Evolutionary conservation across 2,888 invertebrate species (phyloP).

Genomic region (Drosophila paucipuncta): DNA sequence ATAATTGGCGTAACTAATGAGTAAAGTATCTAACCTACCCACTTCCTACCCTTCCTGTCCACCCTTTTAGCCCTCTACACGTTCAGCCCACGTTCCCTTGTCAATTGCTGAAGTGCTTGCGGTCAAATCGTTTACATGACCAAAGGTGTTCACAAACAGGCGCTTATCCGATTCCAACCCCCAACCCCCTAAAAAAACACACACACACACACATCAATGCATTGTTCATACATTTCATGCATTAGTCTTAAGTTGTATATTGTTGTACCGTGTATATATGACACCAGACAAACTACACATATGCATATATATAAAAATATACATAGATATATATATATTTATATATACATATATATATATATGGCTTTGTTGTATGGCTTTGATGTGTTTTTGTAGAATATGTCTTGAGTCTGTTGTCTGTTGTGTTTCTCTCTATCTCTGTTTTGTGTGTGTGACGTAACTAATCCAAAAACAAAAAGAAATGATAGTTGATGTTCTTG

Average conservation of each 20-base stretch:
- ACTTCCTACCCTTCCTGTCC: not conserved
- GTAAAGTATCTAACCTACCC: constrained; percentile 15
- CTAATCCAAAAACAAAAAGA: constrained; percentile 57
- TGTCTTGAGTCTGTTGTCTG: constrained; percentile 50
- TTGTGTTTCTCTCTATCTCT: constrained; percentile 22
- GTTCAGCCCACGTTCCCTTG: not conserved
- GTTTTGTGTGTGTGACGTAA: constrained; percentile 52
- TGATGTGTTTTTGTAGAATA: constrained; percentile 42
- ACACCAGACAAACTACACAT: constrained; percentile 47
- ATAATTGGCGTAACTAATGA: constrained; percentile 33
- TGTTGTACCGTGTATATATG: constrained; percentile 49
- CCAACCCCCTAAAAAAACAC: constrained; percentile 17
- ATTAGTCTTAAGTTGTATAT: constrained; percentile 75
- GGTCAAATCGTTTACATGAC: constrained; percentile 47
- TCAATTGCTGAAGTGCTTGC: constrained; percentile 30
- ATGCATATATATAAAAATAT: not conserved
- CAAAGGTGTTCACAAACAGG: constrained; percentile 34
- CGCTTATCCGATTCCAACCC: constrained; percentile 29
- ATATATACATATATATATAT: not conserved
- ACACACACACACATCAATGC: constrained; percentile 56
- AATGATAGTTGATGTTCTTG: constrained; percentile 47
- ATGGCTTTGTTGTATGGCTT: constrained; percentile 42
- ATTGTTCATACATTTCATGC: constrained; percentile 80
- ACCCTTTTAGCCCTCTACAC: not conserved
- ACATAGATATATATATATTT: constrained; percentile 2